Base-by-base conservation (phyloP, 2,797 vertebrate genomes). In the Sebastes jordani region DNA sequence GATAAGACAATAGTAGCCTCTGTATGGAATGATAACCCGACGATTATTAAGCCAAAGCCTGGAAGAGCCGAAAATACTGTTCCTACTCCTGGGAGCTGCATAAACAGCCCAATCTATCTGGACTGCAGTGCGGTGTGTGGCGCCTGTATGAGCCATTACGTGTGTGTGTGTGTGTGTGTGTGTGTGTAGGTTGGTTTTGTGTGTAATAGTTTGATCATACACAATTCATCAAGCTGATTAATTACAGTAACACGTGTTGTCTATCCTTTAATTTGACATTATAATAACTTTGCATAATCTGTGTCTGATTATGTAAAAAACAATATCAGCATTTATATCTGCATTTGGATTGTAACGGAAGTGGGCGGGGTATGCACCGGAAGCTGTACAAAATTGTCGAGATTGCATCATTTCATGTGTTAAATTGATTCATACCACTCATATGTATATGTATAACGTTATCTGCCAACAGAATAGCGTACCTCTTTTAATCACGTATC, bases 1-100 rank as follows among this genome's bases (percentile, higher is more conserved):
- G 91, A 92, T 94, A 93, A 93, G 81, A 91, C 80, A 85, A 77
- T 85, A 68, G 72, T 76, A 78, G 86, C 69, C 80, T 83, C 82
- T 69, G 78, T 88, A 22, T 74, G 67, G 20, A 82, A 75, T 36
- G 86, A 83, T 82, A 83, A 89, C 71, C 86, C 71, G 34, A 36
- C 25, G 56, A 86, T 71, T 62, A 81, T 78, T 85, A 68, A 83
- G 76, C 80, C 76, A 80, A 74, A 78, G 71, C 52, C 65, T 52
- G 54, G 32, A 80, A 81, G 80, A 80, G 73, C 66, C 11, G 36
- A 58, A 88, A 90, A 80, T 70, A 78, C 34, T 62, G 49, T 59
- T 80, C 54, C 25, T n/a, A 13, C 86, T 83, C 83, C 30, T 69
- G 80, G 81, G 82, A 91, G 61, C 55, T 68, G 71, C 68, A 81